Evolutionary conservation across 1,140 invertebrate genomes (phyloP).

Genomic region (Saccostrea echinata): DNA sequence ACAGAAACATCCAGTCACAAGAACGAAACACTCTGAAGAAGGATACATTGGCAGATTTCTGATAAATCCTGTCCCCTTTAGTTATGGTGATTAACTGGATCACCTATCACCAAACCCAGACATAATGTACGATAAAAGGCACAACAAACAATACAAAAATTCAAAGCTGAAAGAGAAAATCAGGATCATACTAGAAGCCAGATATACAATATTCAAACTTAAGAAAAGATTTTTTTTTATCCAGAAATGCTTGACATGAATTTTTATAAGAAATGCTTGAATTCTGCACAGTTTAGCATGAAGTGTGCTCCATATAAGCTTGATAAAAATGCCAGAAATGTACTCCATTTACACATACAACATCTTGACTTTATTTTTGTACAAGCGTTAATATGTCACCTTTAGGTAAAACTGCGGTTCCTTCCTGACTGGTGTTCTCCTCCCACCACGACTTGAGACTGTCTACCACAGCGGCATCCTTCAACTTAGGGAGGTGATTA

Average conservation of each 20-base stretch:
- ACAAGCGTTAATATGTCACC: not conserved
- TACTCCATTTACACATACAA: too few relatives aligned
- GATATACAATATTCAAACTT: not conserved
- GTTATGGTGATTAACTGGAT: not conserved
- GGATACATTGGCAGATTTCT: not conserved
- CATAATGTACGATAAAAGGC: not conserved
- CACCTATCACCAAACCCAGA: not conserved
- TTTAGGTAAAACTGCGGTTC: not conserved
- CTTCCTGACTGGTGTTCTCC: not conserved
- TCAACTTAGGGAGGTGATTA: not conserved
- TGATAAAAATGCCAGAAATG: not conserved
- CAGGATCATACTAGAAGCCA: not conserved
- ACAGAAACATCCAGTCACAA: not conserved
- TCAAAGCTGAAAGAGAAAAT: not conserved
- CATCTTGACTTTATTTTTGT: too few relatives aligned
- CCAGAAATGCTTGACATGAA: not conserved
- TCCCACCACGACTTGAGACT: constrained; percentile 23
- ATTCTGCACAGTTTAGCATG: not conserved
- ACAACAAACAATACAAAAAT: not conserved
- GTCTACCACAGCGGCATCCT: constrained; percentile 13
- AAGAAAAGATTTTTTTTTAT: not conserved
- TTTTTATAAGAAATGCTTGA: not conserved
- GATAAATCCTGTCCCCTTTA: not conserved
- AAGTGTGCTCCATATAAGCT: not conserved
- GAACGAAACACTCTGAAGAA: not conserved